These are phyloP conservation scores for Tetramorium parvispinum DNA, from an alignment of 1,140 invertebrate species.

Conservation along the genomic window DNA sequence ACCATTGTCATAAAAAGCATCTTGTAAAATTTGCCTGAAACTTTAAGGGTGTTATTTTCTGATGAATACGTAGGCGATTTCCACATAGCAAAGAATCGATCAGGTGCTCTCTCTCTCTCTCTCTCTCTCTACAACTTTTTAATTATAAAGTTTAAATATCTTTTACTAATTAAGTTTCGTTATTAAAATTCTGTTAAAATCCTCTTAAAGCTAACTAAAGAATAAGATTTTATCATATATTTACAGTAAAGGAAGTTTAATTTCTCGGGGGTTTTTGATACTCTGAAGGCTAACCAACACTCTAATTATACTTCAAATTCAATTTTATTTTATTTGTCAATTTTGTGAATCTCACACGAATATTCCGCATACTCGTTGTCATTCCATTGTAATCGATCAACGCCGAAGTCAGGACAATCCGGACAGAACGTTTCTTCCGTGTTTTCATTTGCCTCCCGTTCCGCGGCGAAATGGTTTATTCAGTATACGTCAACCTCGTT, in stretches of 20 bases:
- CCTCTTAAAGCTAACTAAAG: constrained; percentile 27
- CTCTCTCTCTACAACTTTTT: constrained; percentile 42
- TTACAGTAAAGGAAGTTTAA: constrained; percentile 6
- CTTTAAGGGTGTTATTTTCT: constrained; percentile 11
- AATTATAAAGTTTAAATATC: constrained; percentile 62
- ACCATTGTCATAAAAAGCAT: background rate
- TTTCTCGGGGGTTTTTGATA: constrained; percentile 27
- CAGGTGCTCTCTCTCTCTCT: background rate
- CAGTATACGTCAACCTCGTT: constrained; percentile 79
- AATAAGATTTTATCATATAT: constrained; percentile 57
- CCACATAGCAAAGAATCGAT: background rate
- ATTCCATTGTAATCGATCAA: constrained; percentile 49
- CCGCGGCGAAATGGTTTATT: constrained; percentile 77
- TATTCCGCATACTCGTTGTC: background rate
- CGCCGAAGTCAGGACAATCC: constrained; percentile 31
- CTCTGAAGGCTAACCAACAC: background rate
- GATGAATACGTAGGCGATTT: constrained; percentile 42
- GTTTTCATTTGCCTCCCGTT: constrained; percentile 64
- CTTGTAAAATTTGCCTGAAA: constrained; percentile 11
- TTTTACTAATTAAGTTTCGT: constrained; percentile 48
- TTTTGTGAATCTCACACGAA: background rate
- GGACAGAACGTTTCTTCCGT: constrained; percentile 38
- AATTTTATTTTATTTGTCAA: background rate
- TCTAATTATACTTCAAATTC: constrained; percentile 20
- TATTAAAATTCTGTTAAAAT: constrained; percentile 56